These are phyloP conservation scores for Gorsachius goisagi DNA, from an alignment of 2,113 vertebrate genomes.

Conservation along the genomic window DNA sequence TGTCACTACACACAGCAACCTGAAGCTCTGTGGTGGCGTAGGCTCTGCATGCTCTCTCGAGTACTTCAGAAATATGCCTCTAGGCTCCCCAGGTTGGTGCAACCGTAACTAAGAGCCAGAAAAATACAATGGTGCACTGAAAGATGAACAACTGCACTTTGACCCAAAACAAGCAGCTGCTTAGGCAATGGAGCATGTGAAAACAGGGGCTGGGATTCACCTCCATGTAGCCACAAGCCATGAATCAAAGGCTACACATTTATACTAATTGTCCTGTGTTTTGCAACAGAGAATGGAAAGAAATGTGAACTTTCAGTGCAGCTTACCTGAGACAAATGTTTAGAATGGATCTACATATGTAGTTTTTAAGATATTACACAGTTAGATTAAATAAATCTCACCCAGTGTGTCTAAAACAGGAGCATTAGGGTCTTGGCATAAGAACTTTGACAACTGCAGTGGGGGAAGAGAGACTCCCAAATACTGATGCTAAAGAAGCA, in stretches of 20 bases:
- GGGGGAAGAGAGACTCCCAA: background rate
- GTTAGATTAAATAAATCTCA: background rate
- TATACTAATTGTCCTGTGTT: background rate
- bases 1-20: background rate
- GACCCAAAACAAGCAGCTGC: background rate
- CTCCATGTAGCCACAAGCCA: background rate
- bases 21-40: background rate
- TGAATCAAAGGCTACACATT: background rate
- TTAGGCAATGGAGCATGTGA: background rate
- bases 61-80: accelerated
- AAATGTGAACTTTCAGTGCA: background rate
- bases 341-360: background rate
- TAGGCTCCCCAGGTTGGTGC: background rate
- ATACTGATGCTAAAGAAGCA: background rate
- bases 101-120: background rate
- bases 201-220: background rate
- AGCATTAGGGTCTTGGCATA: background rate
- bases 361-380: background rate
- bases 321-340: background rate
- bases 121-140: background rate
- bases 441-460: background rate
- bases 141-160: background rate
- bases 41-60: background rate
- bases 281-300: background rate
- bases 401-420: background rate